phyloP scores from a whole-genome alignment of 2,888 invertebrate species.

The Pachycephus smyrnensis region DNA sequence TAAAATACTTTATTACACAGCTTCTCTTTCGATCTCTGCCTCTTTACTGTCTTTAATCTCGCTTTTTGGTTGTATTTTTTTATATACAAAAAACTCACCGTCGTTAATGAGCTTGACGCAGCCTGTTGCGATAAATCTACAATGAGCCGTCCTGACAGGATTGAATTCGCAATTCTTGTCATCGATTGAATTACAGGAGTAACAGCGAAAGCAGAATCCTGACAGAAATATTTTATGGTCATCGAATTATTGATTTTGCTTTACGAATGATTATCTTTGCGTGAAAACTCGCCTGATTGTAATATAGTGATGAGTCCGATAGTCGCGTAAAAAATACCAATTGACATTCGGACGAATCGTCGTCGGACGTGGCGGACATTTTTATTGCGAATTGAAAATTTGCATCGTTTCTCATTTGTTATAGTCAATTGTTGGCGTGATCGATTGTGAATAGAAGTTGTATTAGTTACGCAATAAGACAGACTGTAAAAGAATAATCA shows the following conservation, averaged over 20 bases:
- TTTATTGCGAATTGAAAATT: background rate
- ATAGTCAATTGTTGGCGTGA: background rate
- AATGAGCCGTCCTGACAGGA: conserved; percentile 4
- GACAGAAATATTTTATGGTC: background rate
- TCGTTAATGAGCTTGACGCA: conserved; percentile 19
- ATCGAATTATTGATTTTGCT: conserved; percentile 7
- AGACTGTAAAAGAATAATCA: background rate
- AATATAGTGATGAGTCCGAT: conserved; percentile 17
- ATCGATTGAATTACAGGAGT: conserved; percentile 17
- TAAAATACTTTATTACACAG: background rate
- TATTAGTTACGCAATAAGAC: background rate
- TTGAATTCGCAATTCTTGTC: conserved; percentile 8
- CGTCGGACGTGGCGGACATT: background rate
- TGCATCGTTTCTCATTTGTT: background rate
- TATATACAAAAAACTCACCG: conserved; percentile 6
- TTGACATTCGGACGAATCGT: conserved; percentile 15
- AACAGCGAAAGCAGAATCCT: conserved; percentile 22
- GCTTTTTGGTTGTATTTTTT: background rate
- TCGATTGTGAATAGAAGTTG: background rate
- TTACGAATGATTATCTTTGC: background rate
- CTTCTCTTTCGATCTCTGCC: background rate
- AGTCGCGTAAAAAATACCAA: conserved; percentile 15
- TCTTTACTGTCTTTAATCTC: background rate
- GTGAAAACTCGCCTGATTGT: conserved; percentile 13
- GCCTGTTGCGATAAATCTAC: conserved; percentile 12